Base-by-base conservation (phyloP, 2,113 vertebrate species). In the Nematolebias whitei region DNA sequence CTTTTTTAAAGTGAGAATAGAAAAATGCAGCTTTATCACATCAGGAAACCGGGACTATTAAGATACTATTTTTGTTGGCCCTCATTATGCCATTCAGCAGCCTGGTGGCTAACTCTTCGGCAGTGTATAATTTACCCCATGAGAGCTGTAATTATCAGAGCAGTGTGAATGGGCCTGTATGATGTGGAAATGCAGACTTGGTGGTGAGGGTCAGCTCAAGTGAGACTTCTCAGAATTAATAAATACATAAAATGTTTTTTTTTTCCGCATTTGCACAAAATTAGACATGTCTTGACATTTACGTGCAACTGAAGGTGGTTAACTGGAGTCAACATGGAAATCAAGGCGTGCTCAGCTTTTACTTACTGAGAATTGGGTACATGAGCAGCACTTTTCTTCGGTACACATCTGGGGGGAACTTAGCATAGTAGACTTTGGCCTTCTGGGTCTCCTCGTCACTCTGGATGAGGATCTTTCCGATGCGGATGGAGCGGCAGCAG, bases 321-420 rank as follows among this genome's bases (percentile, higher is more conserved):
- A 63, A 54, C 52, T 15, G 54, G 64, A 78, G 9, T 10, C 32
- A 10, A 35, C 32, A 10, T n/a, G 32, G 32, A 74, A 41, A 47
- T 48, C 3, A 56, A 78, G 73, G 39, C 43, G 2, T 1, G 22
- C 26, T 52, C 22, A 41, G 62, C 7, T 4, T 54, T 51, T 20
- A 94, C 96, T 96, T 77, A 98, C 98, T 99, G 12, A 99, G 94
- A 75, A 99, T 98, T 1, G 96, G 97, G 85, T 98, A 99, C 96
- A 99, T 98, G 38, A 99, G 95, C 74, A 99, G 94, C 49, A 99
- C 97, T 90, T 99, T 99, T 67, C 97, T 94, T 74, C 94, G 93
- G 88, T 95, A 96, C 70, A 99, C 96, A 80, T 99, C 97, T 0
- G 97, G 97, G 24, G 96, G 98, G 49, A 99, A 99, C 84, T 99